Evolutionary conservation across 2,888 invertebrate genomes (phyloP).

Genomic region (Rhogogaster chlorosoma): DNA sequence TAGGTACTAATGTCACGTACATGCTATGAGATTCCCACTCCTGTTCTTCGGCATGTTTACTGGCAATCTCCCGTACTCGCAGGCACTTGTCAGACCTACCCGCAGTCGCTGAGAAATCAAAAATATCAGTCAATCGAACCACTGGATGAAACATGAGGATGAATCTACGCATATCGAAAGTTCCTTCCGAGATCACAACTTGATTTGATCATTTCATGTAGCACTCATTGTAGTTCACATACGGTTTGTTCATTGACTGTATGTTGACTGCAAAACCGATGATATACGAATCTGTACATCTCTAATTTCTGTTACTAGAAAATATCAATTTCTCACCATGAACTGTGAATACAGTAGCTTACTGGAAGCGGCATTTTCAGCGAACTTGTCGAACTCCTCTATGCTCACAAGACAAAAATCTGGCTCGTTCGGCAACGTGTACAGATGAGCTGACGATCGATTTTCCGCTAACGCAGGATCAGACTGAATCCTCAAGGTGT

Average conservation of each 20-base stretch:
- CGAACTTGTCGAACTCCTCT: conserved; percentile 74
- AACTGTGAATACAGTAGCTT: conserved; percentile 72
- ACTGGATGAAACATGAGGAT: not conserved
- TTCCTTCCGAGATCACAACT: too few species aligned
- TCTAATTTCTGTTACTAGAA: too few species aligned
- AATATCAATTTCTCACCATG: conserved; percentile 63
- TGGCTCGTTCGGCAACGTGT: not conserved
- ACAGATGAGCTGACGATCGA: not conserved
- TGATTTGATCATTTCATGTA: too few species aligned
- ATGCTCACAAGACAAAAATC: conserved; percentile 67
- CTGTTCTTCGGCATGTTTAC: conserved; percentile 78
- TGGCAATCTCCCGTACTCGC: conserved; percentile 73
- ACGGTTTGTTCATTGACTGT: too few species aligned
- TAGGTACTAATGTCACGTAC: conserved; percentile 76
- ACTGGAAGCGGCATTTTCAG: conserved; percentile 70
- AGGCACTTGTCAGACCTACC: conserved; percentile 75
- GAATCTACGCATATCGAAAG: not conserved
- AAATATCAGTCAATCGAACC: not conserved
- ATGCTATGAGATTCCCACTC: conserved; percentile 77
- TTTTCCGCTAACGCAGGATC: not conserved
- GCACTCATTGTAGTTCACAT: too few species aligned
- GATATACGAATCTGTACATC: too few species aligned
- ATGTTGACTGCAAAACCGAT: too few species aligned
- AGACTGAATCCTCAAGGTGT: not conserved
- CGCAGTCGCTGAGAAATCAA: conserved; percentile 72